phyloP scores from a whole-genome alignment of 2,113 vertebrate genomes.

The Cardinalis cardinalis region DNA sequence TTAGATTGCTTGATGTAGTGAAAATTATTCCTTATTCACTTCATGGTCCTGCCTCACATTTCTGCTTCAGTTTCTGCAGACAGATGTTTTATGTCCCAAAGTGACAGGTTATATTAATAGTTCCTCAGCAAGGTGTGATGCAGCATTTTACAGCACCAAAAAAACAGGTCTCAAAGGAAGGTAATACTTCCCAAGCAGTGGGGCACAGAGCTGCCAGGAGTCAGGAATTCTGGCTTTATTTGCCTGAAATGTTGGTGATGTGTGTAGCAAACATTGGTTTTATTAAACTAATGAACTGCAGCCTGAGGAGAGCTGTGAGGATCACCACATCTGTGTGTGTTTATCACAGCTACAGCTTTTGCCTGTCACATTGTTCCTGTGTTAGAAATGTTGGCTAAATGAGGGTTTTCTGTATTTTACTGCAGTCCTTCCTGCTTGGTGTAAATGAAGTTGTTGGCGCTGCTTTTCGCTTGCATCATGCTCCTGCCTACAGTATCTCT shows the following conservation, averaged over 20 bases:
- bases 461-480: neutral
- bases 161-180: neutral
- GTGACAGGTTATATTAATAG: neutral
- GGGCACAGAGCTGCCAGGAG: neutral
- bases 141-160: neutral
- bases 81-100: neutral
- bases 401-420: neutral
- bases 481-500: neutral
- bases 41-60: neutral
- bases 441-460: neutral
- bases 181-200: neutral
- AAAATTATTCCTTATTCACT: slow-evolving; percentile 19
- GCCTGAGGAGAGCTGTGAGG: neutral
- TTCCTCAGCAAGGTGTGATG: neutral
- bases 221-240: neutral
- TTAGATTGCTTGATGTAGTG: neutral
- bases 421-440: neutral
- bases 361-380: neutral
- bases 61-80: slow-evolving; percentile 7
- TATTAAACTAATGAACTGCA: neutral
- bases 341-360: neutral
- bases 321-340: neutral
- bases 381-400: neutral
- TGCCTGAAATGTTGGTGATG: neutral
- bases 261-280: neutral